Conservation (phyloP, 1,140 invertebrate genomes). For the Triops cancriformis region DNA sequence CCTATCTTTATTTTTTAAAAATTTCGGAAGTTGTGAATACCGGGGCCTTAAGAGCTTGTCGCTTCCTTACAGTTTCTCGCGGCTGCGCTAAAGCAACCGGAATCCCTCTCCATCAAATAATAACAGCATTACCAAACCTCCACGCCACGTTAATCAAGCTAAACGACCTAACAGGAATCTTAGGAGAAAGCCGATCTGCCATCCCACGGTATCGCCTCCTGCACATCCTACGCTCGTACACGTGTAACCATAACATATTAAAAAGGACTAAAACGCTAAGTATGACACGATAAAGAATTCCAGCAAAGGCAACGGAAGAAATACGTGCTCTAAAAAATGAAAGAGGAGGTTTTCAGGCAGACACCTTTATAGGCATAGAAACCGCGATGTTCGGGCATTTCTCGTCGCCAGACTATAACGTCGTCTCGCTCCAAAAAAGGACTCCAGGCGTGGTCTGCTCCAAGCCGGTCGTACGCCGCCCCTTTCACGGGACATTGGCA, state of each 20-base stretch:
- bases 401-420: constrained; percentile 68
- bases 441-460: constrained; percentile 53
- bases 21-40: too few species aligned
- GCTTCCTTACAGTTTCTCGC: background rate
- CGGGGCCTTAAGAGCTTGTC: constrained; percentile 5
- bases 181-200: background rate
- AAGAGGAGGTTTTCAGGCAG: background rate
- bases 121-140: background rate
- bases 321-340: background rate
- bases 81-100: background rate
- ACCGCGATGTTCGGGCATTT: constrained; percentile 49
- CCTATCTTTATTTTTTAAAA: too few species aligned
- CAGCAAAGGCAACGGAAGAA: too few species aligned
- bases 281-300: too few species aligned
- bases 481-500: constrained; percentile 38
- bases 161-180: background rate
- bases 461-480: background rate
- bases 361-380: constrained; percentile 69
- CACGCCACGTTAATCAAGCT: background rate
- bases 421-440: constrained; percentile 69
- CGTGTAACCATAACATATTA: background rate
- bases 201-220: background rate
- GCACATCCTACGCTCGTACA: background rate
- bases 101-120: background rate
- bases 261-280: too few species aligned